Percentiles rank a stretch among this genome's conserved stretches.
phyloP scores from a whole-genome alignment of 2,888 invertebrate species.

The Coelinius sp. region DNA sequence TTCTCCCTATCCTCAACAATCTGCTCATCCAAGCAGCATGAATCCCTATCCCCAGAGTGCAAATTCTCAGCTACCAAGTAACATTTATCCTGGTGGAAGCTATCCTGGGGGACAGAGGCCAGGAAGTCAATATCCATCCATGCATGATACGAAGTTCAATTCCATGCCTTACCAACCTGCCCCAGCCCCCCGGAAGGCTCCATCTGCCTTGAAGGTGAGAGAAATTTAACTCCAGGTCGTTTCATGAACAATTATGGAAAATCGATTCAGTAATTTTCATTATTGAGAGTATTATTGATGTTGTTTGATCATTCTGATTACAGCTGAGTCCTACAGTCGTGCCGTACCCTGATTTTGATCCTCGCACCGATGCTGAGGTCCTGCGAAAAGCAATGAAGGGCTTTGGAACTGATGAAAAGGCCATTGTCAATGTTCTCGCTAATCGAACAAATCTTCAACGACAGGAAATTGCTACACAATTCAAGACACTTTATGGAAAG shows the following conservation, averaged over 20 bases:
- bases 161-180: slow-evolving; percentile 46
- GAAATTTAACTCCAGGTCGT: neutral
- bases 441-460: slow-evolving; percentile 76
- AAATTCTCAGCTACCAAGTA: slow-evolving; percentile 42
- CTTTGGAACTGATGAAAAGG: slow-evolving; percentile 76
- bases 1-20: slow-evolving; percentile 31
- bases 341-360: slow-evolving; percentile 69
- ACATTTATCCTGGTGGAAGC: slow-evolving; percentile 54
- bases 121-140: slow-evolving; percentile 53
- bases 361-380: slow-evolving; percentile 72
- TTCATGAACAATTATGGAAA: neutral
- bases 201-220: slow-evolving; percentile 62
- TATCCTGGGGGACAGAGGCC: slow-evolving; percentile 65
- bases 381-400: slow-evolving; percentile 76
- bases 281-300: neutral
- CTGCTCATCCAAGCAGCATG: slow-evolving; percentile 51
- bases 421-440: slow-evolving; percentile 75
- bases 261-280: too few species aligned
- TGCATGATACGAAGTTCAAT: slow-evolving; percentile 49
- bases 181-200: slow-evolving; percentile 59
- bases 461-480: slow-evolving; percentile 74
- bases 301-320: neutral
- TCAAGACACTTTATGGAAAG: slow-evolving; percentile 78
- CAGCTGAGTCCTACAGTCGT: slow-evolving; percentile 64
- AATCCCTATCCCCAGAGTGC: slow-evolving; percentile 36